phyloP scores from a whole-genome alignment of 2,797 vertebrate species.

The Sebastes glaucus region DNA sequence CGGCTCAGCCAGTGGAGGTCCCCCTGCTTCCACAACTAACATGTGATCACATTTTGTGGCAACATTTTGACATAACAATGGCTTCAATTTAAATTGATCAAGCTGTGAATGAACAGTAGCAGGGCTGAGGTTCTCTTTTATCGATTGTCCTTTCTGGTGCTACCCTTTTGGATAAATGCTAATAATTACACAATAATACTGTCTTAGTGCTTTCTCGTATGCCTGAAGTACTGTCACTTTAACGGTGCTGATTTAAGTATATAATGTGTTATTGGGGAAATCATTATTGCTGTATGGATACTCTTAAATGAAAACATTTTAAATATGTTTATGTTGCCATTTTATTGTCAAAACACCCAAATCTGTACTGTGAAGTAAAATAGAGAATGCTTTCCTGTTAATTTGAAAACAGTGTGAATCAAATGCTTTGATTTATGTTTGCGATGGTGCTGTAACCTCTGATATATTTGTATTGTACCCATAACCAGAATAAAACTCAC shows the following conservation, averaged over 20 bases:
- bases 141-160: not conserved
- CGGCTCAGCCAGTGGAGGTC: accelerated
- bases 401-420: not conserved
- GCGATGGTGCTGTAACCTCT: not conserved
- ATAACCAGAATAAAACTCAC: constrained; percentile 27
- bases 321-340: not conserved
- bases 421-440: not conserved
- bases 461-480: not conserved
- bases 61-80: not conserved
- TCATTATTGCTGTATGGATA: not conserved
- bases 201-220: not conserved
- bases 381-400: not conserved
- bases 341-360: not conserved
- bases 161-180: not conserved
- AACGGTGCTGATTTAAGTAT: not conserved
- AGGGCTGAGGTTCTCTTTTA: not conserved
- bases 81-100: not conserved
- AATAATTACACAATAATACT: not conserved
- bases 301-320: not conserved
- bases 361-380: not conserved
- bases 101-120: not conserved
- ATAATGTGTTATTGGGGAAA: not conserved
- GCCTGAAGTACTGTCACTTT: not conserved
- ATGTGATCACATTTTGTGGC: not conserved
- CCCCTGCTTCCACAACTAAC: not conserved